Percentiles rank a stretch among this genome's conserved stretches.
phyloP scores from a whole-genome alignment of 1,140 invertebrate species.

The Drosophila pectinifera region DNA sequence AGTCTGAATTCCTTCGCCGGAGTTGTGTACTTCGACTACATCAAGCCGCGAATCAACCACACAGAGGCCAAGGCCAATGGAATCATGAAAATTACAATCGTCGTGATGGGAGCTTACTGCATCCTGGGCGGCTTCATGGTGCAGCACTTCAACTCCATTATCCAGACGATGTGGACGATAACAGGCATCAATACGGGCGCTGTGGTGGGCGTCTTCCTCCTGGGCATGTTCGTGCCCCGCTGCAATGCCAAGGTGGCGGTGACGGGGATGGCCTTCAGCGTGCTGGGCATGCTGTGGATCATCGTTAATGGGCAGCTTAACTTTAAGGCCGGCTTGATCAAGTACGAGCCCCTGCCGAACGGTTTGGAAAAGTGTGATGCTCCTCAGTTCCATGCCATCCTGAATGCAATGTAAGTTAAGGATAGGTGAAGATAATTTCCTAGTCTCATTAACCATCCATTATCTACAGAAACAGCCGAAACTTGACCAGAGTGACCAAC shows the following conservation, averaged over 20 bases:
- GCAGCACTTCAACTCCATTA: slow-evolving; percentile 87
- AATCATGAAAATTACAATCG: slow-evolving; percentile 88
- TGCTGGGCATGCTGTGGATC: slow-evolving; percentile 90
- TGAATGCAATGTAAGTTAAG: slow-evolving; percentile 60
- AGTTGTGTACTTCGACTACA: slow-evolving; percentile 91
- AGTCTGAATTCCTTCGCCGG: slow-evolving; percentile 91
- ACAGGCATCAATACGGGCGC: slow-evolving; percentile 89
- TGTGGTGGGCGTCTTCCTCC: slow-evolving; percentile 89
- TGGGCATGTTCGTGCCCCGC: slow-evolving; percentile 90
- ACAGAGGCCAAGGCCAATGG: slow-evolving; percentile 87
- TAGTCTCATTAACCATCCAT: neutral
- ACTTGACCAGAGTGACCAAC: slow-evolving; percentile 7
- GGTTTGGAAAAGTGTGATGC: slow-evolving; percentile 87
- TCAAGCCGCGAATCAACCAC: slow-evolving; percentile 86
- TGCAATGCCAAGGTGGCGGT: slow-evolving; percentile 89
- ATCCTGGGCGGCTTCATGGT: slow-evolving; percentile 88
- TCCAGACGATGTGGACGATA: slow-evolving; percentile 88
- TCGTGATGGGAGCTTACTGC: slow-evolving; percentile 87
- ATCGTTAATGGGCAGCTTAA: slow-evolving; percentile 91
- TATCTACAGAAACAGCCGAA: slow-evolving; percentile 28
- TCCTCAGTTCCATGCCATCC: slow-evolving; percentile 57
- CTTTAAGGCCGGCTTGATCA: slow-evolving; percentile 87
- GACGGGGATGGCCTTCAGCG: slow-evolving; percentile 88
- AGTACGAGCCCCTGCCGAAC: slow-evolving; percentile 86
- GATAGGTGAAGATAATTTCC: neutral